phyloP scores from a whole-genome alignment of 1,140 invertebrate genomes.

The Tetramorium parvispinum region DNA sequence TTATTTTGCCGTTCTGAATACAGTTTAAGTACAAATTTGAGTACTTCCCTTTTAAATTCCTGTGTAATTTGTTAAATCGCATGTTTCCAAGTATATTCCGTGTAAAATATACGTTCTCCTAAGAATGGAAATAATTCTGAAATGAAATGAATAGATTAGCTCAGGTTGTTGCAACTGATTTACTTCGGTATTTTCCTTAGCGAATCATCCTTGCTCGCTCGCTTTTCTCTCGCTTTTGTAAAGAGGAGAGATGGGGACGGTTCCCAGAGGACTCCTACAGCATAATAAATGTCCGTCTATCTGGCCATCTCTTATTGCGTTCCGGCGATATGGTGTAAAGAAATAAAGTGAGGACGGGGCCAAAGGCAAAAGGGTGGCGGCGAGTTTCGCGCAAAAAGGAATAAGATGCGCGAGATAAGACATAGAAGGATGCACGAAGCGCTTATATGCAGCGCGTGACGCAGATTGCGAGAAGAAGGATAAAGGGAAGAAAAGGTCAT shows the following conservation, averaged over 20 bases:
- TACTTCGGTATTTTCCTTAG: neutral
- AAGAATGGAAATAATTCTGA: neutral
- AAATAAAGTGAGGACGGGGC: conserved; percentile 35
- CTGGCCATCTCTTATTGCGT: conserved; percentile 65
- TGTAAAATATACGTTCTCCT: no score
- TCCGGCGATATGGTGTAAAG: conserved; percentile 35
- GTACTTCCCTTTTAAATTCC: neutral
- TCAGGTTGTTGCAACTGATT: neutral
- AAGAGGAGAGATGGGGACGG: neutral
- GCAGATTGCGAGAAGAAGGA: conserved; percentile 39
- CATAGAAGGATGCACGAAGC: conserved; percentile 5
- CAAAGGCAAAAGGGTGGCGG: conserved; percentile 11
- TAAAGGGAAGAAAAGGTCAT: conserved; percentile 39
- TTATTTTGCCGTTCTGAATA: neutral
- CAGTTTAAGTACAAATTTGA: neutral
- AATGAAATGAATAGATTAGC: conserved; percentile 10
- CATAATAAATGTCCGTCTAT: conserved; percentile 70
- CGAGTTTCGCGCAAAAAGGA: conserved; percentile 58
- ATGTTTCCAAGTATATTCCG: no score
- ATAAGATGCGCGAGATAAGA: conserved; percentile 45
- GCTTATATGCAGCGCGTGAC: conserved; percentile 53
- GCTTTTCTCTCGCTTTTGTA: conserved; percentile 40
- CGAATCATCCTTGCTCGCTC: conserved; percentile 5
- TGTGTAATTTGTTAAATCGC: neutral
- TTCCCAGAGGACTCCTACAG: conserved; percentile 14